phyloP scores from a whole-genome alignment of 2,888 invertebrate genomes.

The Himalopsyche kuldschensis region DNA sequence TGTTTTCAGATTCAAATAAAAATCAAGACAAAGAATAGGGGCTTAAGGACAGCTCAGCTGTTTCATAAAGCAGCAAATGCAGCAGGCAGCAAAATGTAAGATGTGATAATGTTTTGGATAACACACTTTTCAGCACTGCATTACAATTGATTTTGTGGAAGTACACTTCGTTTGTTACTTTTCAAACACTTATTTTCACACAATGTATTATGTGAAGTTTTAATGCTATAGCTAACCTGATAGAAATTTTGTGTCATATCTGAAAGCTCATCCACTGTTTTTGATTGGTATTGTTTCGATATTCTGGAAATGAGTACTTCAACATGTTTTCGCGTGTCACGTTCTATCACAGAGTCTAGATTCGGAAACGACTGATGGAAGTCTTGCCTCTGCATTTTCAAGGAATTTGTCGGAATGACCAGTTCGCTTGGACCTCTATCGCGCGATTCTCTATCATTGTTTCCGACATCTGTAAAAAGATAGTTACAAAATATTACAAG shows the following conservation, averaged over 20 bases:
- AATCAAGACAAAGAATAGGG: neutral
- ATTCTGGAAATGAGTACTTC: conserved; percentile 68
- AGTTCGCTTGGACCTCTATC: conserved; percentile 44
- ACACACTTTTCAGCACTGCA: neutral
- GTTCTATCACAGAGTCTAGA: conserved; percentile 52
- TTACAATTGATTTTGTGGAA: neutral
- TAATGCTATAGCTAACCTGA: conserved; percentile 52
- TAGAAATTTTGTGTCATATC: conserved; percentile 92
- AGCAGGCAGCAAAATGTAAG: too few species aligned
- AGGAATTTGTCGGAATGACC: conserved; percentile 50
- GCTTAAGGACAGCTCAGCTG: too few species aligned
- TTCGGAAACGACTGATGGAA: conserved; percentile 55
- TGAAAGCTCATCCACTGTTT: conserved; percentile 81
- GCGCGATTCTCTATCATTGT: conserved; percentile 44
- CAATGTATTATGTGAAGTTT: neutral
- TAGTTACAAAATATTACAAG: conserved; percentile 26
- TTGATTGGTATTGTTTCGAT: conserved; percentile 60
- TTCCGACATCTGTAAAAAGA: conserved; percentile 44
- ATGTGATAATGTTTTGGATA: neutral
- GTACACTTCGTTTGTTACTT: too few species aligned
- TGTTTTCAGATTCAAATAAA: neutral
- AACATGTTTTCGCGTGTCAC: conserved; percentile 70
- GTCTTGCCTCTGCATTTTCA: conserved; percentile 52
- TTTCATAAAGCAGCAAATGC: too few species aligned
- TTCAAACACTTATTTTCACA: too few species aligned